Evolutionary conservation across 2,888 invertebrate genomes (phyloP), one percentile per base, ranked within the genome.

Genomic region (Nephrotoma flavescens): DNA sequence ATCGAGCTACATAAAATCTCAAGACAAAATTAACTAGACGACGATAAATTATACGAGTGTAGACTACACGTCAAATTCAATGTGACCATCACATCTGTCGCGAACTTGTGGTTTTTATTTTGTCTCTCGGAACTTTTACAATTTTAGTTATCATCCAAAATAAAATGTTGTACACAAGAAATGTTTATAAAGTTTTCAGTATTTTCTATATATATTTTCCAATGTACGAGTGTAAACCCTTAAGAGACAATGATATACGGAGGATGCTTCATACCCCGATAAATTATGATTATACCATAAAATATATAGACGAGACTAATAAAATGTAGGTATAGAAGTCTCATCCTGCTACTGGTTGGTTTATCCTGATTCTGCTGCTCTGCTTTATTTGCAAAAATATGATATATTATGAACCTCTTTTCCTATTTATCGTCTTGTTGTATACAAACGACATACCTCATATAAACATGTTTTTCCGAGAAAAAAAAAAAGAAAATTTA

Each of bases 51-150:
- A 44, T 31, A 0, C n/a, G n/a, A 85, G n/a, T 41, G 3, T 42
- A 85, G 42, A 44, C n/a, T 44, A 85, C 7, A 85, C 19, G 44
- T 42, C 85, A 42, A 85, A 42, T 71, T 31, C 47, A 71, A 86
- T 87, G 87, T 86, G 87, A 87, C 87, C 86, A 87, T 86, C 87
- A 86, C 87, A 87, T 85, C 86, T 87, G 87, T 87, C 87, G 87
- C 86, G 87, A 83, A 86, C 86, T 86, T 87, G 87, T 87, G 87
- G 87, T 87, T 87, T 11, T 31, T 6, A 47, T 52, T 42, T 47
- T 87, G 84, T 85, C 31, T 71, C 9, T 71, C 31, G 71, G 71
- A 85, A 85, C 44, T 44, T 44, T 85, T 84, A 44, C 44, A 42
- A 19, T 84, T 84, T 83, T n/a, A 42, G 9, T 44, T 86, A 42